Conservation (phyloP, 2,888 invertebrate species). For the Rutpela maculata region DNA sequence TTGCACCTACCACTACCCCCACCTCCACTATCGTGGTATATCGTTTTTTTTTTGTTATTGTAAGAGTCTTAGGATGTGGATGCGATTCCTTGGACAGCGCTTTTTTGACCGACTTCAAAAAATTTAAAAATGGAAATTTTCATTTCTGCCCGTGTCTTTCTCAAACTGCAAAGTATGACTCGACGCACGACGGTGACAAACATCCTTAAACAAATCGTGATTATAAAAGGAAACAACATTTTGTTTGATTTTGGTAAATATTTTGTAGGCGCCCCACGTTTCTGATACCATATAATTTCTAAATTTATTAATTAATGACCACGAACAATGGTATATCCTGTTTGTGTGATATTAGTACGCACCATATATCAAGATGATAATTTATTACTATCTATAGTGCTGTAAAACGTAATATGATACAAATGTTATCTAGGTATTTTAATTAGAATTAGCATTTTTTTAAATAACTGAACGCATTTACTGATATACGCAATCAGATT, state of each 20-base stretch:
- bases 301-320: background rate
- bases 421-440: background rate
- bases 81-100: too few species aligned
- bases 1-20: too few species aligned
- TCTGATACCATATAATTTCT: background rate
- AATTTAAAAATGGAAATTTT: too few species aligned
- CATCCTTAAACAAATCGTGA: too few species aligned
- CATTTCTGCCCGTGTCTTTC: too few species aligned
- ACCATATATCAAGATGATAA: constrained; percentile 23
- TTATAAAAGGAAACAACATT: too few species aligned
- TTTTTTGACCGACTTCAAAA: too few species aligned
- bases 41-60: too few species aligned
- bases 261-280: background rate
- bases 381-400: constrained; percentile 29
- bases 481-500: background rate
- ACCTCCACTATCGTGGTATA: too few species aligned
- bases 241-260: background rate
- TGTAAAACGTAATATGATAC: constrained; percentile 12
- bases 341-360: constrained; percentile 18
- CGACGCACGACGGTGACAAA: too few species aligned
- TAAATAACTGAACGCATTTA: background rate
- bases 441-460: constrained; percentile 20
- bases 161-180: too few species aligned
- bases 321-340: constrained; percentile 19
- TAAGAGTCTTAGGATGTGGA: too few species aligned